A percentile compares a stretch with the other conserved stretches of the same genome.
phyloP scores from a whole-genome alignment of 2,888 invertebrate species.

The Drosophila gaucha region DNA sequence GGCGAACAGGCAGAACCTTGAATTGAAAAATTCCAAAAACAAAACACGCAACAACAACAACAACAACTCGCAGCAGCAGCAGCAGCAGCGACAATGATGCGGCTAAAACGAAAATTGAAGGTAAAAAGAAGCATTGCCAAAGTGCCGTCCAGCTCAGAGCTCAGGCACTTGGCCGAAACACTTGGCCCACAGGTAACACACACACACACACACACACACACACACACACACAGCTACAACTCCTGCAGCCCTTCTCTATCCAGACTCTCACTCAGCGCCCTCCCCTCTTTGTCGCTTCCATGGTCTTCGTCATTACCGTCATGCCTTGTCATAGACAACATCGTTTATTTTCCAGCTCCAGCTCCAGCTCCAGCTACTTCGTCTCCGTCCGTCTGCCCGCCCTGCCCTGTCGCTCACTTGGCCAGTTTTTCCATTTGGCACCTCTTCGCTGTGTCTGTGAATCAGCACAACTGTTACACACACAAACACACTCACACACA shows the following conservation, averaged over 20 bases:
- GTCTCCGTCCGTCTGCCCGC: not conserved
- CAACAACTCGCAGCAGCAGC: no score
- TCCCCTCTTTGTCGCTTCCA: not conserved
- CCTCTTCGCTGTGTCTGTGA: conserved; percentile 61
- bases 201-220: not conserved
- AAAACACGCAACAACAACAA: conserved; percentile 24
- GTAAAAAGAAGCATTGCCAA: conserved; percentile 24
- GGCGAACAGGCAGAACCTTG: conserved; percentile 60
- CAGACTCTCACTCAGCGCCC: not conserved
- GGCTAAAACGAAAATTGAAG: conserved; percentile 59
- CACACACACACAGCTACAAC: not conserved
- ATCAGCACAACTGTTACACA: conserved; percentile 67
- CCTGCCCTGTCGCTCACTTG: conserved; percentile 19
- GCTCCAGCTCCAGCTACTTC: not conserved
- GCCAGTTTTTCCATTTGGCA: conserved; percentile 65
- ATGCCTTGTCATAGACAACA: conserved; percentile 79
- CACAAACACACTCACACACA: conserved; percentile 6
- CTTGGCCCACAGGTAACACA: conserved; percentile 21
- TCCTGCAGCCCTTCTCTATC: not conserved
- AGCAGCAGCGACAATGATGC: conserved; percentile 64
- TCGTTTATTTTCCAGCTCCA: conserved; percentile 69
- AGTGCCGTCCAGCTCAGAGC: conserved; percentile 10
- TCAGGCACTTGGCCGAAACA: conserved; percentile 18
- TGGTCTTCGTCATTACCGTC: conserved; percentile 65
- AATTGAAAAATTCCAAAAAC: conserved; percentile 67